Base-by-base conservation (phyloP, 2,888 invertebrate species). In the Campopleginae sp. region DNA sequence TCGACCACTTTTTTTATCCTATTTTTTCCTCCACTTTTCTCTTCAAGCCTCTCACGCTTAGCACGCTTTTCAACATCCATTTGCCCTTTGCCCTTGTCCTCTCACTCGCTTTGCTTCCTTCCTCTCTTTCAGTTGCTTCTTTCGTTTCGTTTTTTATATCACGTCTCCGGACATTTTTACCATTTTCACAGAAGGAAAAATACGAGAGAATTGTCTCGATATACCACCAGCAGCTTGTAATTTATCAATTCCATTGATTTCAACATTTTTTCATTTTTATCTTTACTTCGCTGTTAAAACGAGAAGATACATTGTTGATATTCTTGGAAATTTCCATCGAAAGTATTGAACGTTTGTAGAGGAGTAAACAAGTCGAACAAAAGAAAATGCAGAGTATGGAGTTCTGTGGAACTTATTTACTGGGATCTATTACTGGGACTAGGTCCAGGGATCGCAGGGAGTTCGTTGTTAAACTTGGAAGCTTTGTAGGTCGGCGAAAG, bases 21-120 rank as follows among this genome's bases (percentile, higher is more conserved):
- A 2, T 17, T 65, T 8, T 74, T 81, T 74, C 74, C 48, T 71
- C 63, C 51, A 33, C 51, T 66, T 75, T 76, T 70, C 68, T 51
- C 58, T 46, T 23, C 74, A 54, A 48, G 71, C 33, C 58, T 68
- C 44, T 23, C 54, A 51, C 51, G 54, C n/a, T 38, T 27, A n/a
- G 46, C 61, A 42, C 65, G 75, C 71, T 82, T 84, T 84, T 75
- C 54, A 80, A 63, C 80, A 72, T 84, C 76, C 75, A 80, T 54
- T 63, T 31, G 19, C 63, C 10, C 33, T 66, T 38, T 51, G 10
- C 4, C n/a, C 17, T 23, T 17, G n/a, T 71, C 14, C 33, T 33
- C n/a, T 23, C n/a, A n/a, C 31, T 31, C 12, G 19, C 68, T 75
- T 38, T 75, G 38, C 31, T 51, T 46, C 33, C 63, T 31, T 27